phyloP scores from a whole-genome alignment of 2,888 invertebrate genomes.

The Camptogramma bilineatum region DNA sequence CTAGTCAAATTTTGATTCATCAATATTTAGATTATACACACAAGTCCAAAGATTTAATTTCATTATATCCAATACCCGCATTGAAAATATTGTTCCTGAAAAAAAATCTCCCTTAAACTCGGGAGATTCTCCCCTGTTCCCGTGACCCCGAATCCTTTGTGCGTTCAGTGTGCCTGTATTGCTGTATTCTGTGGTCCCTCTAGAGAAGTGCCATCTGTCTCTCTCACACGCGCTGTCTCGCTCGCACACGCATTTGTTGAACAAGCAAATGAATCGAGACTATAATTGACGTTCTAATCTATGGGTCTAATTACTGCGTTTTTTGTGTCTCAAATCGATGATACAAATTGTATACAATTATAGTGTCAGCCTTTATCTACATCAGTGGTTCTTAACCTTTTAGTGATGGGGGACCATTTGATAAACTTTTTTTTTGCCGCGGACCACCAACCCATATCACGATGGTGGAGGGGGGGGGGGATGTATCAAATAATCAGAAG shows the following conservation, averaged over 20 bases:
- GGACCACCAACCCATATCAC: no score
- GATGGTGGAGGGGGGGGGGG: no score
- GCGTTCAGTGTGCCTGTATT: slow-evolving; percentile 64
- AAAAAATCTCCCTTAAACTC: slow-evolving; percentile 47
- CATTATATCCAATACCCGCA: background rate
- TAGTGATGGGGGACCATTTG: no score
- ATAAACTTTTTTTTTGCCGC: no score
- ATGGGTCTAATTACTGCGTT: background rate
- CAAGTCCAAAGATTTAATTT: no score
- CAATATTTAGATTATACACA: no score
- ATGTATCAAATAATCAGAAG: no score
- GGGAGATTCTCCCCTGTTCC: slow-evolving; percentile 54
- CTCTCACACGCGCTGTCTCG: slow-evolving; percentile 44
- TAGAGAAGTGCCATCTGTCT: slow-evolving; percentile 57
- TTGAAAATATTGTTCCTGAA: background rate
- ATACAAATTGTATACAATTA: background rate
- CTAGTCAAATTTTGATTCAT: no score
- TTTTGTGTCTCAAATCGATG: background rate
- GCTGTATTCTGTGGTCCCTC: slow-evolving; percentile 52
- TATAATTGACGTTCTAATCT: slow-evolving; percentile 20
- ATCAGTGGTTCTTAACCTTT: no score
- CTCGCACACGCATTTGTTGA: slow-evolving; percentile 53
- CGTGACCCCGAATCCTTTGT: slow-evolving; percentile 72
- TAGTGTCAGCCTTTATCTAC: no score
- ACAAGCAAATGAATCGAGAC: slow-evolving; percentile 49